These are phyloP conservation scores for Euthynnus affinis DNA, from an alignment of 2,797 vertebrate species.

Conservation along the genomic window DNA sequence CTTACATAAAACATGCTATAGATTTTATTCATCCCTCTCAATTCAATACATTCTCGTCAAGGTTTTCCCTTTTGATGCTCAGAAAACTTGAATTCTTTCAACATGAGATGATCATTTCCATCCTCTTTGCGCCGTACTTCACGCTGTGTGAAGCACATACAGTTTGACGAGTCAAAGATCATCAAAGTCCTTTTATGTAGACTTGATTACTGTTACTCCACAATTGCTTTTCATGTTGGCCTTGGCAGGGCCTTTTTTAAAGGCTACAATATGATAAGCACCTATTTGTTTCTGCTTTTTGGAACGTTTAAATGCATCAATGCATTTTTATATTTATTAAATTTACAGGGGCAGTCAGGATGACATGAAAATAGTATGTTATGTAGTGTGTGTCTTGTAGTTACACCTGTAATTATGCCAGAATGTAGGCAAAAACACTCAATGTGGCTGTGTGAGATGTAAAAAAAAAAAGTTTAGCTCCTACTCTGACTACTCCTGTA, in stretches of 20 bases:
- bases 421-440: neutral
- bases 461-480: slow-evolving; percentile 1
- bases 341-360: neutral
- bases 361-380: neutral
- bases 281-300: slow-evolving; percentile 20
- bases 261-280: slow-evolving; percentile 37
- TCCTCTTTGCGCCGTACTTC: slow-evolving; percentile 12
- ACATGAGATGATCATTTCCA: slow-evolving; percentile 26
- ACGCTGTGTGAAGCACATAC: neutral
- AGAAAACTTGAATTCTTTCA: slow-evolving; percentile 31
- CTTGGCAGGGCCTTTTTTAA: slow-evolving; percentile 53
- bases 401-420: neutral
- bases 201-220: slow-evolving; percentile 40
- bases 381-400: neutral
- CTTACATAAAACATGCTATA: slow-evolving; percentile 9
- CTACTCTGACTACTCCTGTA: slow-evolving; percentile 19
- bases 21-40: slow-evolving; percentile 36
- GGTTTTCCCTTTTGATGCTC: slow-evolving; percentile 39
- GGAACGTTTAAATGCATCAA: slow-evolving; percentile 20
- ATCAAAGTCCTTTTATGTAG: slow-evolving; percentile 58
- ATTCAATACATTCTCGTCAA: slow-evolving; percentile 35
- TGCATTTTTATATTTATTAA: slow-evolving; percentile 21
- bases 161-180: slow-evolving; percentile 44
- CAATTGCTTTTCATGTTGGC: slow-evolving; percentile 47
- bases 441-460: neutral